These are phyloP conservation scores for Frieseomelitta varia DNA, from an alignment of 1,140 invertebrate species.

Conservation along the genomic window DNA sequence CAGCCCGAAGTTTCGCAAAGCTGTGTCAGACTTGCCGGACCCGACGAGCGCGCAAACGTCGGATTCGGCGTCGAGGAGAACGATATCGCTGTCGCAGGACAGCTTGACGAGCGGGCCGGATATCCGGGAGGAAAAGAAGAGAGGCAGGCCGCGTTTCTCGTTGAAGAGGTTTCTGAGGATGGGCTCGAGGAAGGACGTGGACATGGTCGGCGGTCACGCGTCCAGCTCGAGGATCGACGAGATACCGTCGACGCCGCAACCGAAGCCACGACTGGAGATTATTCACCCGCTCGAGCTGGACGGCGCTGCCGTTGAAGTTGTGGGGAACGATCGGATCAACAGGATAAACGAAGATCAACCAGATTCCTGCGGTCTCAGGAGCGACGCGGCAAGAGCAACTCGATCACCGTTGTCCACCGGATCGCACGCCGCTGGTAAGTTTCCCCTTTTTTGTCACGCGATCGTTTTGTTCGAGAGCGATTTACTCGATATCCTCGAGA, in stretches of 20 bases:
- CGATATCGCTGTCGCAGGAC: slow-evolving; percentile 88
- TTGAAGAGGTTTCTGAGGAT: slow-evolving; percentile 92
- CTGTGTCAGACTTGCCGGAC: slow-evolving; percentile 74
- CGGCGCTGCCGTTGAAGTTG: slow-evolving; percentile 89
- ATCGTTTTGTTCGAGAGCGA: too few relatives aligned
- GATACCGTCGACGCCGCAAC: slow-evolving; percentile 80
- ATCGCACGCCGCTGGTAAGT: slow-evolving; percentile 67
- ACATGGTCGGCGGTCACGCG: slow-evolving; percentile 76
- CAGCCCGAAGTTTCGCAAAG: slow-evolving; percentile 84
- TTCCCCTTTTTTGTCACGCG: background rate
- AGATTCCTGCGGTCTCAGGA: slow-evolving; percentile 72
- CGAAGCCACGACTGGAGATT: slow-evolving; percentile 90
- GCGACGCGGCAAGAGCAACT: slow-evolving; percentile 41
- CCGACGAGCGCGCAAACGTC: slow-evolving; percentile 81
- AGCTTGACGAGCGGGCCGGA: slow-evolving; percentile 82
- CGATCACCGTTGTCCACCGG: slow-evolving; percentile 47
- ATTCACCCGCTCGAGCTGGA: slow-evolving; percentile 94
- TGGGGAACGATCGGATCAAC: slow-evolving; percentile 84
- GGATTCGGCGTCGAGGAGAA: slow-evolving; percentile 86
- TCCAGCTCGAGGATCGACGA: slow-evolving; percentile 69
- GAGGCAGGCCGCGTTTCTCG: slow-evolving; percentile 86
- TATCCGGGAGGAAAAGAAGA: slow-evolving; percentile 84
- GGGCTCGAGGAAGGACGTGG: slow-evolving; percentile 86
- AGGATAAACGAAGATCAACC: slow-evolving; percentile 78
- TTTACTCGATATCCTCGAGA: background rate